A percentile compares a stretch with the other conserved stretches of the same genome.
phyloP scores from a whole-genome alignment of 2,797 vertebrate genomes.

The Pitangus sulphuratus region DNA sequence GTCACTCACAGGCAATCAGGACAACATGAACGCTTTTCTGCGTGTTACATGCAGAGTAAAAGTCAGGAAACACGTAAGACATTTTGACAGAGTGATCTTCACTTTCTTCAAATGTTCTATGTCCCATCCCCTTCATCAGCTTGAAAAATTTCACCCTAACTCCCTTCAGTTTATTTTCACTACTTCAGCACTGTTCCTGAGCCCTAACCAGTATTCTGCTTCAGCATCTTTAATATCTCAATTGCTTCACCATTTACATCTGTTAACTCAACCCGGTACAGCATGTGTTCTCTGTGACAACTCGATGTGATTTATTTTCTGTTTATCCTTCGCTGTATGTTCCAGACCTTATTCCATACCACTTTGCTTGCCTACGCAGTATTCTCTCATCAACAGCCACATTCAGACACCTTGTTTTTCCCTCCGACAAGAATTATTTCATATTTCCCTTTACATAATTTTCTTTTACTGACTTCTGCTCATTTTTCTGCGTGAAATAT shows the following conservation, averaged over 20 bases:
- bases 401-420: background rate
- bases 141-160: background rate
- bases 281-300: background rate
- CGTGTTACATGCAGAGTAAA: background rate
- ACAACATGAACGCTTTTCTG: background rate
- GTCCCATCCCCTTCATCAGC: background rate
- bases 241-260: conserved; percentile 5
- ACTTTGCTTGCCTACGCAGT: background rate
- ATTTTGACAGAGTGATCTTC: background rate
- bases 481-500: background rate
- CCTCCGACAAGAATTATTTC: background rate
- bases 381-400: background rate
- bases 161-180: background rate
- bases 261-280: background rate
- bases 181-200: background rate
- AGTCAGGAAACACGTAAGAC: background rate
- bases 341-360: background rate
- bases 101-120: background rate
- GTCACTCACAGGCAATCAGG: background rate
- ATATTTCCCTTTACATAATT: background rate
- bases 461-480: background rate
- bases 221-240: background rate
- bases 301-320: background rate
- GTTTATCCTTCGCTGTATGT: background rate
- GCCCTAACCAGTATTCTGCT: background rate